Evolutionary conservation across 1,140 invertebrate genomes (phyloP).

Genomic region (Galleria mellonella): DNA sequence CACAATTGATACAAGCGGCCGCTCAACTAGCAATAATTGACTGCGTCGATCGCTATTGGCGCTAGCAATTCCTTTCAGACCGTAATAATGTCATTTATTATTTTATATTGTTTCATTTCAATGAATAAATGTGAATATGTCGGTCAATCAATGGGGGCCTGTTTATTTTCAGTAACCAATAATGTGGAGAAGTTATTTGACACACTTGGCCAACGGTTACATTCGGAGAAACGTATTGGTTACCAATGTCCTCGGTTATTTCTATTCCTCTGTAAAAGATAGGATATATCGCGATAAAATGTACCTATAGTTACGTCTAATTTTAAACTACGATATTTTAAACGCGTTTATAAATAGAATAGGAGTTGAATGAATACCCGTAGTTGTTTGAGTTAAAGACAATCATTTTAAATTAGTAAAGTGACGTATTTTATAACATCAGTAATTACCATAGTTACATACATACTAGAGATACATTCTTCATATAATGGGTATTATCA

Average conservation of each 20-base stretch:
- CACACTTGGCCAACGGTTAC: constrained; percentile 2
- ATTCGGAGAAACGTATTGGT: not conserved
- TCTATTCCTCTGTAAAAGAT: constrained; percentile 1
- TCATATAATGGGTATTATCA: no score
- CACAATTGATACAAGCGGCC: constrained; percentile 54
- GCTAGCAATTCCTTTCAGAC: constrained; percentile 13
- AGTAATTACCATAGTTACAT: no score
- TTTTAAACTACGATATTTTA: no score
- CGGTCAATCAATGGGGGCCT: not conserved
- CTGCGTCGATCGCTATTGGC: constrained; percentile 27
- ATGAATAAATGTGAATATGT: constrained; percentile 3
- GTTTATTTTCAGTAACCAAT: constrained; percentile 10
- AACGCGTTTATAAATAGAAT: no score
- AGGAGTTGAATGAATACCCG: no score
- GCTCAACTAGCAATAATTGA: constrained; percentile 64
- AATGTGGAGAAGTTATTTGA: constrained; percentile 13
- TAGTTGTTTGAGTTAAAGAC: no score
- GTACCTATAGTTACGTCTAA: no score
- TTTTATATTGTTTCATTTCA: not conserved
- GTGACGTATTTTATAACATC: no score
- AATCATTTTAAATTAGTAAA: no score
- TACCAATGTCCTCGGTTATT: constrained; percentile 3
- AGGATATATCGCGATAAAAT: not conserved
- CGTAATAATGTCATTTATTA: not conserved
- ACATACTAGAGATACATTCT: no score